Percentiles rank a stretch among this genome's conserved stretches.
phyloP scores from a whole-genome alignment of 2,113 vertebrate genomes.

The Regulus satrapa region DNA sequence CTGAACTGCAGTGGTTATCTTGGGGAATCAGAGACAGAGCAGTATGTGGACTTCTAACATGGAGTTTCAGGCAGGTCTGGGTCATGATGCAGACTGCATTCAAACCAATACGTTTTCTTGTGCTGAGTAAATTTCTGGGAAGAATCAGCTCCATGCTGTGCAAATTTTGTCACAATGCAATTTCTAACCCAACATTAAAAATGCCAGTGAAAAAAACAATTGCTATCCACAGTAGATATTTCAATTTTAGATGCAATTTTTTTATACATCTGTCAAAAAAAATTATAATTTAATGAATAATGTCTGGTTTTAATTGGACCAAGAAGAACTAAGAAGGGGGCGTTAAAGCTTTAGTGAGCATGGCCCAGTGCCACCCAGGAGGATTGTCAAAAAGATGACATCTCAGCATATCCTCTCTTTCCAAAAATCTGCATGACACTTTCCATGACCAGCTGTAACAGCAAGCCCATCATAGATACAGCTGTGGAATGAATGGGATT shows the following conservation, averaged over 20 bases:
- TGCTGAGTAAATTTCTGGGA: neutral
- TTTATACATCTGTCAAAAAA: neutral
- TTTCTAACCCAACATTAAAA: neutral
- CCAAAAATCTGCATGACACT: neutral
- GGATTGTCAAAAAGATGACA: neutral
- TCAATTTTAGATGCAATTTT: neutral
- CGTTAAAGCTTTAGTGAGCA: neutral
- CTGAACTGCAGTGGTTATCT: neutral
- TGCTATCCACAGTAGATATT: neutral
- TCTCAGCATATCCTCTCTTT: neutral
- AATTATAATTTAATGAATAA: neutral
- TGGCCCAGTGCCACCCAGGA: neutral
- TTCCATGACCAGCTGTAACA: neutral
- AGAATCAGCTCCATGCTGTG: neutral
- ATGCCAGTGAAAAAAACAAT: neutral
- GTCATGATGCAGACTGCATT: neutral
- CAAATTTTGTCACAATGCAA: neutral
- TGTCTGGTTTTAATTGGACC: accelerated
- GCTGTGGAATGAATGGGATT: neutral
- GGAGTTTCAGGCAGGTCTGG: neutral
- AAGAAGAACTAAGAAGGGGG: neutral
- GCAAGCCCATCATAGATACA: neutral
- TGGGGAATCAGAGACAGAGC: accelerated
- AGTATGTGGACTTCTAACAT: accelerated
- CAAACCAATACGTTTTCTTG: neutral